Conservation (phyloP, 1,140 invertebrate genomes). For the Liolophura sinensis region DNA sequence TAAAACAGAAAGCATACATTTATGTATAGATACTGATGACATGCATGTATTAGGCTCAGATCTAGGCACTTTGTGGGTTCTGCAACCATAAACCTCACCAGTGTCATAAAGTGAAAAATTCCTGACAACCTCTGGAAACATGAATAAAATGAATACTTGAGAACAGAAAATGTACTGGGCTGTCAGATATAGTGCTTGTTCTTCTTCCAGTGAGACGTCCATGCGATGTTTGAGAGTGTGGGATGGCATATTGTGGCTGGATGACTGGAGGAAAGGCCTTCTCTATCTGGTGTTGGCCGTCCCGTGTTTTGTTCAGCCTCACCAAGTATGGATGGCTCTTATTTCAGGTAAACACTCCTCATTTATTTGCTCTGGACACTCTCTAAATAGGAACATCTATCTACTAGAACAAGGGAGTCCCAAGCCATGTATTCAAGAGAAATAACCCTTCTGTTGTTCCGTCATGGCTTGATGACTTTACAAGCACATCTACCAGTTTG, state of each 20-base stretch:
- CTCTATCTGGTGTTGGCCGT: slow-evolving; percentile 60
- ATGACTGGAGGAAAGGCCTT: slow-evolving; percentile 62
- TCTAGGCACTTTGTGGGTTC: background rate
- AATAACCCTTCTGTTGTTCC: no score
- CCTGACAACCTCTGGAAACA: background rate
- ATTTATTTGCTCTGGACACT: background rate
- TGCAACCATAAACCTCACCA: background rate
- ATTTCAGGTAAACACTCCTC: slow-evolving; percentile 25
- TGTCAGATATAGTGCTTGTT: no score
- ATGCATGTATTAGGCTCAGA: no score
- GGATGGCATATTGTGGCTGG: slow-evolving; percentile 58
- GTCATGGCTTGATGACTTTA: no score
- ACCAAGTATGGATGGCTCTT: slow-evolving; percentile 36
- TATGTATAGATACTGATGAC: background rate
- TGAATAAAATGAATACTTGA: background rate
- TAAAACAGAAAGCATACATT: background rate
- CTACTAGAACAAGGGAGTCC: no score
- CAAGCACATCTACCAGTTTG: no score
- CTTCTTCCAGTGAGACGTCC: no score
- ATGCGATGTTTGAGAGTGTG: slow-evolving; percentile 37
- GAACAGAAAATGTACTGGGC: background rate
- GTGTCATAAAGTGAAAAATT: background rate
- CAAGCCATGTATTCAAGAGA: no score
- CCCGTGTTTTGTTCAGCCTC: slow-evolving; percentile 62
- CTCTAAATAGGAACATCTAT: background rate